These are phyloP conservation scores for Hypomecis atomaria DNA, from an alignment of 2,888 invertebrate genomes.

Conservation along the genomic window DNA sequence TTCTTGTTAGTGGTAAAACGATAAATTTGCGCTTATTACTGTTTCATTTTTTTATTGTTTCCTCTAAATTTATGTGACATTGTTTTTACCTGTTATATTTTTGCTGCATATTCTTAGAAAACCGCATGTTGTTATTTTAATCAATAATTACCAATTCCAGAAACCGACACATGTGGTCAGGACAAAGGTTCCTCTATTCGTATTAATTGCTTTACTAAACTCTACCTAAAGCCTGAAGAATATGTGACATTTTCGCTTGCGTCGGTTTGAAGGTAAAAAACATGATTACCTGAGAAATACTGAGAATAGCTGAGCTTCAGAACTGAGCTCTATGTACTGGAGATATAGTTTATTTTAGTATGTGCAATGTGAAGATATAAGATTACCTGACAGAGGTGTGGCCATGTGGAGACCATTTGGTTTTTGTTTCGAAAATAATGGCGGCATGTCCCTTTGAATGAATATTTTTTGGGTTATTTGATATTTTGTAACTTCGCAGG, in stretches of 20 bases:
- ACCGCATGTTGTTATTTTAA: slow-evolving; percentile 7
- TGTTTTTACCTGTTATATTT: background rate
- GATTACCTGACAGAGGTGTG: slow-evolving; percentile 61
- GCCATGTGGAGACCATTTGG: slow-evolving; percentile 55
- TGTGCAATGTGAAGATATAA: slow-evolving; percentile 36
- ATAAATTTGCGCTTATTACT: too few species aligned
- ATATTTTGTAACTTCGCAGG: slow-evolving; percentile 27
- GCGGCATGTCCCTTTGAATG: slow-evolving; percentile 46
- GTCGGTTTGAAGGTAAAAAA: background rate
- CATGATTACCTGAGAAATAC: slow-evolving; percentile 2
- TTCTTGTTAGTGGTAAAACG: too few species aligned
- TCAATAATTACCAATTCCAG: slow-evolving; percentile 14
- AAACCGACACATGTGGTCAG: slow-evolving; percentile 11
- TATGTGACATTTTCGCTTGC: slow-evolving; percentile 4
- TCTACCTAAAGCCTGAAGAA: background rate
- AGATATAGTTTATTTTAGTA: slow-evolving; percentile 15
- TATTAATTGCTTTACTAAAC: background rate
- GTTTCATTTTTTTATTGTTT: too few species aligned
- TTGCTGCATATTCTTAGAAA: slow-evolving; percentile 8
- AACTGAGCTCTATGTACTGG: background rate
- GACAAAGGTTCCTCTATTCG: slow-evolving; percentile 14
- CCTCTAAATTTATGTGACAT: background rate
- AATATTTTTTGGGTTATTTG: slow-evolving; percentile 42
- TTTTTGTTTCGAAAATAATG: slow-evolving; percentile 50
- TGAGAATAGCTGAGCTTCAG: background rate